phyloP scores from a whole-genome alignment of 1,140 invertebrate genomes.

The Drosophila mayri region DNA sequence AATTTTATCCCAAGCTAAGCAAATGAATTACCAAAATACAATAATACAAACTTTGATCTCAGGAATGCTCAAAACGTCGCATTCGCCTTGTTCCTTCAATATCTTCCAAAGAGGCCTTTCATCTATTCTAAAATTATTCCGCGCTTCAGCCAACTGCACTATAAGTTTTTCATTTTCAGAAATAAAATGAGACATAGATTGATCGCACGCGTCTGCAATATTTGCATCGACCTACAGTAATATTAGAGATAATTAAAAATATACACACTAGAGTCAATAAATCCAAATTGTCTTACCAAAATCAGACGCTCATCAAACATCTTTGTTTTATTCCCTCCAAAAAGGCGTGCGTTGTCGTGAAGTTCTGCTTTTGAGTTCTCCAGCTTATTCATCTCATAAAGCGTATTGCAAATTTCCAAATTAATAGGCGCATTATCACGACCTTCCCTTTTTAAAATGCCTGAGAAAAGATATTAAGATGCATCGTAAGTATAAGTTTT shows the following conservation, averaged over 20 bases:
- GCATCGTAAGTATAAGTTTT: background rate
- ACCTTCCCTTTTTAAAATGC: constrained; percentile 2
- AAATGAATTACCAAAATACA: background rate
- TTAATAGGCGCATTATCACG: constrained; percentile 47
- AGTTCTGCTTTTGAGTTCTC: constrained; percentile 69
- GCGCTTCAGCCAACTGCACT: constrained; percentile 26
- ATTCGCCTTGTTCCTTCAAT: constrained; percentile 65
- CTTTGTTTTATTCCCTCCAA: constrained; percentile 63
- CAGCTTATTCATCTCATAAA: constrained; percentile 73
- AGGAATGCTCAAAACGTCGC: constrained; percentile 73
- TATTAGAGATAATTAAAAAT: background rate
- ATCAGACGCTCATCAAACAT: constrained; percentile 56
- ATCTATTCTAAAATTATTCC: constrained; percentile 34
- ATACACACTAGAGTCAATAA: background rate
- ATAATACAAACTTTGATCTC: constrained; percentile 52
- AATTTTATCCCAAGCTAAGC: background rate
- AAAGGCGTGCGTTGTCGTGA: constrained; percentile 62
- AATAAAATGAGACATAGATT: constrained; percentile 61
- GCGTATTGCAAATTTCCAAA: constrained; percentile 65
- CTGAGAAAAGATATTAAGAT: constrained; percentile 4
- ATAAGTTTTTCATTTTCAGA: constrained; percentile 52
- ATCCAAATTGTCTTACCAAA: constrained; percentile 48
- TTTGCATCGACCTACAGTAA: constrained; percentile 61
- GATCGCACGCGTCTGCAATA: constrained; percentile 65
- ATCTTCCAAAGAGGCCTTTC: constrained; percentile 71